Conservation (phyloP, 2,888 invertebrate genomes). For the Lysandra coridon region DNA sequence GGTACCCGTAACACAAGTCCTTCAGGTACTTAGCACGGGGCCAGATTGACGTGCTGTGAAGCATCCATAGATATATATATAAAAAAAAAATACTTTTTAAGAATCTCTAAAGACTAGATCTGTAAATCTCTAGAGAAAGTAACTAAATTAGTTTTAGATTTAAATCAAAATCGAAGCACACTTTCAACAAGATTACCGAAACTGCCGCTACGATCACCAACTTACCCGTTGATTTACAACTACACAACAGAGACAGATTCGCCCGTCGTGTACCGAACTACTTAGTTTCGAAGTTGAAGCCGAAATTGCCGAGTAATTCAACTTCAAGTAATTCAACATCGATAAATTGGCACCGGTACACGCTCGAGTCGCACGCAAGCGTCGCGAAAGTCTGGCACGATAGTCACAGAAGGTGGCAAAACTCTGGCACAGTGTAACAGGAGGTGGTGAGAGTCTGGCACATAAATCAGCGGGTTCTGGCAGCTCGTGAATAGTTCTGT, state of each 20-base stretch:
- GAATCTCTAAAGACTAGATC: no score
- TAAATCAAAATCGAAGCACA: no score
- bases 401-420: background rate
- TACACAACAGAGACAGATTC: slow-evolving; percentile 8
- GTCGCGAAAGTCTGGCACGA: background rate
- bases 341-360: slow-evolving; percentile 36
- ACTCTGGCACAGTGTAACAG: slow-evolving; percentile 60
- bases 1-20: no score
- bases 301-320: background rate
- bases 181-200: background rate
- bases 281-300: background rate
- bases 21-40: no score
- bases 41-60: no score
- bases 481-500: slow-evolving; percentile 66
- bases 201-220: background rate
- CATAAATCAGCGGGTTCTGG: slow-evolving; percentile 71
- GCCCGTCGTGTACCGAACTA: background rate
- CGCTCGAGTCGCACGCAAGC: background rate
- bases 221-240: slow-evolving; percentile 10
- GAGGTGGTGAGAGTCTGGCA: slow-evolving; percentile 74
- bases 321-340: slow-evolving; percentile 39
- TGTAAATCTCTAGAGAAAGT: no score
- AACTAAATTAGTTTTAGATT: no score
- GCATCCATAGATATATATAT: no score
- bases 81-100: no score